Evolutionary conservation across 2,888 invertebrate genomes (phyloP).

Genomic region (Acleris emargana): DNA sequence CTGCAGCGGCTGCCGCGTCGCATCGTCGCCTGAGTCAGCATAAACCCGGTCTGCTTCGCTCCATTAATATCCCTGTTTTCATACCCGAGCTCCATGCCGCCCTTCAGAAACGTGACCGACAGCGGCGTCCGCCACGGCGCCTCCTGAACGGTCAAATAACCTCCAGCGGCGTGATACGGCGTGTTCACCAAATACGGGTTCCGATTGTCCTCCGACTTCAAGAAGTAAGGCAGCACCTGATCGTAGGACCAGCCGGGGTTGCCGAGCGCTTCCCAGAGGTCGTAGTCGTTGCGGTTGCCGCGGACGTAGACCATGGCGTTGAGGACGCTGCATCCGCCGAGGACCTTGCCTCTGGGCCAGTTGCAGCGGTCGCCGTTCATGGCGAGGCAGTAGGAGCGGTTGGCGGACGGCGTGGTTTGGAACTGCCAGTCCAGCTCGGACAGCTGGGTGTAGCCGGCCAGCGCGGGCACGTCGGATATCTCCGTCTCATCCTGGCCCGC

Average conservation of each 20-base stretch:
- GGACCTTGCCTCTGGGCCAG: conserved; percentile 96
- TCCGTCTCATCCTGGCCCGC: conserved; percentile 95
- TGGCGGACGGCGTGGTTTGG: conserved; percentile 91
- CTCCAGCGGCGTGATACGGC: conserved; percentile 90
- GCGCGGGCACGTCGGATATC: conserved; percentile 93
- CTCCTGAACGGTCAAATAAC: conserved; percentile 93
- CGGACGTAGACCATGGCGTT: conserved; percentile 97
- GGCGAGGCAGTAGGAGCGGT: conserved; percentile 92
- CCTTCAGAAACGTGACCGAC: conserved; percentile 92
- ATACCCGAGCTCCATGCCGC: conserved; percentile 92
- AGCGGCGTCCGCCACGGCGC: conserved; percentile 92
- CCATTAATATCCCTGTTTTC: conserved; percentile 92
- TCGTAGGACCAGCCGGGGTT: conserved; percentile 94
- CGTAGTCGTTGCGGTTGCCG: conserved; percentile 94
- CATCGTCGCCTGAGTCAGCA: conserved; percentile 93
- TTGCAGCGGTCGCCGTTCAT: conserved; percentile 95
- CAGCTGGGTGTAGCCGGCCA: conserved; percentile 93
- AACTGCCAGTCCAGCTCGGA: conserved; percentile 96
- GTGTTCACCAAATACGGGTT: conserved; percentile 91
- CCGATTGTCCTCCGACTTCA: conserved; percentile 94
- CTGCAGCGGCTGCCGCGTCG: conserved; percentile 93
- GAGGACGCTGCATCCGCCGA: conserved; percentile 94
- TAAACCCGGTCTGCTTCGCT: conserved; percentile 92
- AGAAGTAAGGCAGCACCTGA: conserved; percentile 91
- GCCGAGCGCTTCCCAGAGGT: conserved; percentile 92